A percentile compares a stretch with the other conserved stretches of the same genome.
Conservation (phyloP, 1,140 invertebrate genomes). For the Drosophila lini region DNA sequence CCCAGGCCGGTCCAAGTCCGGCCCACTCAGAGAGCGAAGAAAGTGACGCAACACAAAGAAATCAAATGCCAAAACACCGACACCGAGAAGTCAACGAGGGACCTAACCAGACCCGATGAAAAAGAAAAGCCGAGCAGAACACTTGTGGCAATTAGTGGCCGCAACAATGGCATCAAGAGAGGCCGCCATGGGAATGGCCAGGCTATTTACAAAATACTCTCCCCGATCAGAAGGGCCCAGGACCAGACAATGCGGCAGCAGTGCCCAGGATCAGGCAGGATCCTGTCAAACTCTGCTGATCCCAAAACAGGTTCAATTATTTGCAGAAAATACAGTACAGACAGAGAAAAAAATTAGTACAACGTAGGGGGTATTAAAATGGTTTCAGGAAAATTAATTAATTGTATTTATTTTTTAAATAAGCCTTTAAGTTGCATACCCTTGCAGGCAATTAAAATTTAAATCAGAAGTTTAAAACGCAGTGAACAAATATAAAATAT, state of each 20-base stretch:
- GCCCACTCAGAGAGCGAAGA: constrained; percentile 58
- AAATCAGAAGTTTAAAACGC: neutral
- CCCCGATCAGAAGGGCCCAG: constrained; percentile 1
- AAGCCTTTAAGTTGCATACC: too few relatives aligned
- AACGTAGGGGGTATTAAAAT: neutral
- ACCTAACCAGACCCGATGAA: neutral
- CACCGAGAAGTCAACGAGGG: constrained; percentile 49
- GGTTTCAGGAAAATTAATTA: neutral
- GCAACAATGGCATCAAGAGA: constrained; percentile 60
- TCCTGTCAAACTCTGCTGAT: constrained; percentile 5
- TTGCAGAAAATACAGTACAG: constrained; percentile 55
- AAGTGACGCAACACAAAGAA: constrained; percentile 45
- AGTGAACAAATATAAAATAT: constrained; percentile 26
- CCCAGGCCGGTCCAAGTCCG: constrained; percentile 26
- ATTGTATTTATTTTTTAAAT: neutral
- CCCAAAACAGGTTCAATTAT: constrained; percentile 75
- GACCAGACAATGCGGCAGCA: constrained; percentile 69
- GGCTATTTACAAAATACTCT: constrained; percentile 76
- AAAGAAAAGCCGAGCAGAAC: constrained; percentile 42
- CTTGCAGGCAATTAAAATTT: neutral
- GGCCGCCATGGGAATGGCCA: constrained; percentile 65
- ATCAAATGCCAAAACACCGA: constrained; percentile 78
- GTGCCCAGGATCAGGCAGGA: constrained; percentile 10
- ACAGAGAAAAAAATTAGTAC: constrained; percentile 3
- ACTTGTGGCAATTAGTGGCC: constrained; percentile 83